Percentiles rank a stretch among this genome's conserved stretches.
Conservation (phyloP, 2,888 invertebrate genomes). For the Parnassius mnemosyne region DNA sequence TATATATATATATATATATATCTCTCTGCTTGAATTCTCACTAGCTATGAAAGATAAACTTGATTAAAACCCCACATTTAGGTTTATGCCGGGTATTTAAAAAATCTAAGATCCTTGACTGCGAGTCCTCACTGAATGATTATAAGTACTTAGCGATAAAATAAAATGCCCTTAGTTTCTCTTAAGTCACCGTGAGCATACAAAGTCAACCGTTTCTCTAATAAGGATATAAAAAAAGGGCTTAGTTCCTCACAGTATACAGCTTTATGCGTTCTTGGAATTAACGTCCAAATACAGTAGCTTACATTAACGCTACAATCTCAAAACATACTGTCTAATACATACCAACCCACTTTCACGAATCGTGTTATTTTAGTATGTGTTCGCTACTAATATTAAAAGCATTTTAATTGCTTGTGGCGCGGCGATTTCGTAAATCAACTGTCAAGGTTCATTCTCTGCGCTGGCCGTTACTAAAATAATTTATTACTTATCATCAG, state of each 20-base stretch:
- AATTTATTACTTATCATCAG: constrained; percentile 25
- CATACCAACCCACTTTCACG: constrained; percentile 3
- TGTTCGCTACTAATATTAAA: constrained; percentile 11
- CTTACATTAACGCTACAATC: not conserved
- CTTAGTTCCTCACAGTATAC: no score
- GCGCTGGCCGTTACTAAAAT: constrained; percentile 17
- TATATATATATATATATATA: no score
- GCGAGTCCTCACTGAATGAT: no score
- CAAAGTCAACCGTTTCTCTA: not conserved
- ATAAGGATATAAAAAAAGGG: not conserved
- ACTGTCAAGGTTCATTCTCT: constrained; percentile 21
- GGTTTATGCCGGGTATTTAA: no score
- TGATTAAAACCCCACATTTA: no score
- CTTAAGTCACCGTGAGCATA: no score
- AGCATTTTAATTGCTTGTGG: constrained; percentile 14
- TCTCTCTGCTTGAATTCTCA: no score
- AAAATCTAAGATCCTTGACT: no score
- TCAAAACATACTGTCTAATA: not conserved
- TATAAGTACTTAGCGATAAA: no score
- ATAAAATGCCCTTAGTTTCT: no score
- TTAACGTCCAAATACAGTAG: not conserved
- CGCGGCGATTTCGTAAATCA: constrained; percentile 20
- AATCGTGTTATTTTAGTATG: not conserved
- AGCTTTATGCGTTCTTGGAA: not conserved
- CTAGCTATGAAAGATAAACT: no score